These are phyloP conservation scores for Drosophila ficusphila DNA, from an alignment of 1,140 invertebrate species.

Conservation along the genomic window DNA sequence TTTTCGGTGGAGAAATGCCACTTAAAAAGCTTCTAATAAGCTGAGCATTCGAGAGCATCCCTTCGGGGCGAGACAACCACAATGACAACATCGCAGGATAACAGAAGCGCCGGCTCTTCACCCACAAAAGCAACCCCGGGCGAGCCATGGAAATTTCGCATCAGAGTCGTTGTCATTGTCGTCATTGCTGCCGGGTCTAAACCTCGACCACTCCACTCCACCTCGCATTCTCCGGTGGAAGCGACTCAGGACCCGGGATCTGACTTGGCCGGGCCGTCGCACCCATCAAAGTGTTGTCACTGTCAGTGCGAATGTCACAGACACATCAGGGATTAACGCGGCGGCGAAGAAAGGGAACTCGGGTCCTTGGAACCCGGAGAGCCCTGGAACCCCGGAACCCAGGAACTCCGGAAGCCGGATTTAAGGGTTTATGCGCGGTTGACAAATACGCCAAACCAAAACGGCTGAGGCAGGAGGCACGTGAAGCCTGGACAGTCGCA, in stretches of 20 bases:
- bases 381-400: slow-evolving; percentile 33
- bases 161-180: slow-evolving; percentile 61
- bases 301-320: slow-evolving; percentile 83
- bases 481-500: slow-evolving; percentile 21
- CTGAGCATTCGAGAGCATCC: slow-evolving; percentile 18
- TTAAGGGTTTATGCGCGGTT: slow-evolving; percentile 75
- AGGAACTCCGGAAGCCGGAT: slow-evolving; percentile 59
- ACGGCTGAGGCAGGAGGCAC: background rate
- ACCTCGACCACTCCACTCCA: slow-evolving; percentile 20
- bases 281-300: slow-evolving; percentile 84
- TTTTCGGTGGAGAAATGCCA: slow-evolving; percentile 40
- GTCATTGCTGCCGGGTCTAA: slow-evolving; percentile 52
- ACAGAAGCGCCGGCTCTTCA: slow-evolving; percentile 22
- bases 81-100: slow-evolving; percentile 21
- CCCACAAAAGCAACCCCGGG: slow-evolving; percentile 36
- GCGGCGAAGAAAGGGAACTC: slow-evolving; percentile 39
- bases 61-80: slow-evolving; percentile 23
- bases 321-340: slow-evolving; percentile 83
- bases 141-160: slow-evolving; percentile 53
- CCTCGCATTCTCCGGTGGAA: slow-evolving; percentile 11
- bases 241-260: slow-evolving; percentile 34
- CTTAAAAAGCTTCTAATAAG: slow-evolving; percentile 63
- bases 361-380: slow-evolving; percentile 39
- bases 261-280: slow-evolving; percentile 42
- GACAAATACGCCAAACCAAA: slow-evolving; percentile 58